Conservation (phyloP, 2,888 invertebrate species). For the Lithosia quadra region DNA sequence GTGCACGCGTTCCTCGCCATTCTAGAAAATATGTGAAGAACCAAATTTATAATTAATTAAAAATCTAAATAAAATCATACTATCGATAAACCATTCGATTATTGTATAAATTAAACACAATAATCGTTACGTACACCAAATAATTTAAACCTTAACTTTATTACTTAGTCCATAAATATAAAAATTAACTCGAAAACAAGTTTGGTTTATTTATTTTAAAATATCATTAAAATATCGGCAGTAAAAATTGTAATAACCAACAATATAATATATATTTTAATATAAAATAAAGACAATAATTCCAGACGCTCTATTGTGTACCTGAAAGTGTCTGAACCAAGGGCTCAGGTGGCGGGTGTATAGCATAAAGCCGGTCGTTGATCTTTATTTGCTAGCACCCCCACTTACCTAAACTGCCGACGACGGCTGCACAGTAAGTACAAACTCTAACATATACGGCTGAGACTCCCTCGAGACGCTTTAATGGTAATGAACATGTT, state of each 20-base stretch:
- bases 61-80: too few relatives aligned
- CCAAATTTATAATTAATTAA: too few relatives aligned
- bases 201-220: too few relatives aligned
- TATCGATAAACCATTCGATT: too few relatives aligned
- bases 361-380: constrained; percentile 71
- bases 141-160: too few relatives aligned
- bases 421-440: constrained; percentile 57
- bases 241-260: background rate
- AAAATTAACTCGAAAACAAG: too few relatives aligned
- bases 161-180: too few relatives aligned
- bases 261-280: background rate
- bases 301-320: constrained; percentile 11
- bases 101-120: too few relatives aligned
- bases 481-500: constrained; percentile 61
- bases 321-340: constrained; percentile 57
- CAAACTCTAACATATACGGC: constrained; percentile 62
- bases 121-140: too few relatives aligned
- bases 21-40: background rate
- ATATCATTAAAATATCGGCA: too few relatives aligned
- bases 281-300: background rate
- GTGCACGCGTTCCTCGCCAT: background rate
- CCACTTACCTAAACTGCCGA: constrained; percentile 50
- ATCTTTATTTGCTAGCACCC: constrained; percentile 74
- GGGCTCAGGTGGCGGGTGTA: constrained; percentile 71
- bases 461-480: constrained; percentile 65